Percentiles rank a stretch among this genome's conserved stretches.
Conservation (phyloP, 2,113 vertebrate genomes). For the Excalfactoria chinensis region DNA sequence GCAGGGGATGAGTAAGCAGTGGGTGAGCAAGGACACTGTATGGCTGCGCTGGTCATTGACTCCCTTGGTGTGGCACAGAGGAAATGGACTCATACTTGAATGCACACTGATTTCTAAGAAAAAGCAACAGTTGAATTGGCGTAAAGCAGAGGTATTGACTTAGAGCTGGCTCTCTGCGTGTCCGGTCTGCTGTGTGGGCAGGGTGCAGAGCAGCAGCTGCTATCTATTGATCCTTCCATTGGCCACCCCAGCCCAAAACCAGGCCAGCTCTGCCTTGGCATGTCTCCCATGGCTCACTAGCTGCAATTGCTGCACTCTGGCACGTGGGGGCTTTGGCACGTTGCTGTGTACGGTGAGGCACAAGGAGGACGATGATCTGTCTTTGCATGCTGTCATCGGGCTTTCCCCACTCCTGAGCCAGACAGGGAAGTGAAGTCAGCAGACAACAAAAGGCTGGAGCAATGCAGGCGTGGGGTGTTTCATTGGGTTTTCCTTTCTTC, state of each 20-base stretch:
- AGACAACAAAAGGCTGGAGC: constrained; percentile 53
- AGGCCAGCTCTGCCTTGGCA: neutral
- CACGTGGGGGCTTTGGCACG: neutral
- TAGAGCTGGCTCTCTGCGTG: neutral
- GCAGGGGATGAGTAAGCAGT: neutral
- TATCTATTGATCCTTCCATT: neutral
- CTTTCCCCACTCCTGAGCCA: constrained; percentile 21
- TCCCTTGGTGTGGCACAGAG: neutral
- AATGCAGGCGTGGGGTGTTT: neutral
- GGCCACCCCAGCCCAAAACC: neutral
- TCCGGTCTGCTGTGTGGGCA: neutral
- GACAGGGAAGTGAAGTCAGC: constrained; percentile 46
- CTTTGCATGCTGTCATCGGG: constrained; percentile 16
- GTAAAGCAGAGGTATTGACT: neutral
- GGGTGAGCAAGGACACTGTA: neutral
- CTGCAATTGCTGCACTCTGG: neutral
- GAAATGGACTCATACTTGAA: accelerated
- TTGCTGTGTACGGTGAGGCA: neutral
- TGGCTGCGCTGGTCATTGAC: neutral
- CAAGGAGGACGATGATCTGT: neutral
- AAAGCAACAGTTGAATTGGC: neutral
- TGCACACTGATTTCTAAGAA: neutral
- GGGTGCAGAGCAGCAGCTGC: neutral
- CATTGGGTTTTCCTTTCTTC: constrained; percentile 14
- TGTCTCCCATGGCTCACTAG: neutral